A percentile compares a stretch with the other conserved stretches of the same genome.
These are phyloP conservation scores for Pionites leucogaster DNA, from an alignment of 2,113 vertebrate species.

Conservation along the genomic window DNA sequence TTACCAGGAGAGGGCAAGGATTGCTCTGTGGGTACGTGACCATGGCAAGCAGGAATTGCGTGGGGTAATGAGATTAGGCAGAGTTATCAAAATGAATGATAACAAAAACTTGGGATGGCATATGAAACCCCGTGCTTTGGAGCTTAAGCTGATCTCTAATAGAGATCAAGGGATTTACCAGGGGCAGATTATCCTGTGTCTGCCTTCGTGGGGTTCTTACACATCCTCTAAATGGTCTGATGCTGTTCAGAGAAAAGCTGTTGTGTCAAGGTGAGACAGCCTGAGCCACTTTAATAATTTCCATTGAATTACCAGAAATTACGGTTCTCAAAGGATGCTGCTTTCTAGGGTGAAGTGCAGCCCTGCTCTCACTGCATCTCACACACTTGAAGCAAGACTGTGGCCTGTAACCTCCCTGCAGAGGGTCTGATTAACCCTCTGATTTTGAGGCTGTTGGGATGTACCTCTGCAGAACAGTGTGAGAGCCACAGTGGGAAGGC, in stretches of 20 bases:
- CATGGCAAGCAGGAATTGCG: background rate
- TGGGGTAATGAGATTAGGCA: conserved; percentile 47
- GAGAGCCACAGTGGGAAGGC: background rate
- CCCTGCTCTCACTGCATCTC: background rate
- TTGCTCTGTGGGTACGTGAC: conserved; percentile 22
- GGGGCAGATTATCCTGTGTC: conserved; percentile 60
- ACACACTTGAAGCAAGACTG: background rate
- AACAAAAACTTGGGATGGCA: conserved; percentile 59
- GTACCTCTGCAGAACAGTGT: background rate
- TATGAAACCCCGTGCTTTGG: conserved; percentile 12
- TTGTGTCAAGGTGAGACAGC: conserved; percentile 23
- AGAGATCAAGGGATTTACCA: conserved; percentile 63
- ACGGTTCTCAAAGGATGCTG: conserved; percentile 37
- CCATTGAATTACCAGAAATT: conserved; percentile 63
- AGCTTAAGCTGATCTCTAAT: conserved; percentile 67
- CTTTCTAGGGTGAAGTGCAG: conserved; percentile 23
- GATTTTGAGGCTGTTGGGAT: background rate
- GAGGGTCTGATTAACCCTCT: conserved; percentile 28
- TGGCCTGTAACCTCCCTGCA: background rate
- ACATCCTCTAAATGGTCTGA: conserved; percentile 60
- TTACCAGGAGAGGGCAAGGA: conserved; percentile 25
- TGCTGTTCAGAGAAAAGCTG: conserved; percentile 57
- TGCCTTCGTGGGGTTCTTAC: conserved; percentile 58
- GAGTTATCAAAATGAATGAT: background rate
- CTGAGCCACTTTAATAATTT: conserved; percentile 55